Conservation (phyloP, 64 coral and sea anemone species). For the Catalaphyllia jardinei region DNA sequence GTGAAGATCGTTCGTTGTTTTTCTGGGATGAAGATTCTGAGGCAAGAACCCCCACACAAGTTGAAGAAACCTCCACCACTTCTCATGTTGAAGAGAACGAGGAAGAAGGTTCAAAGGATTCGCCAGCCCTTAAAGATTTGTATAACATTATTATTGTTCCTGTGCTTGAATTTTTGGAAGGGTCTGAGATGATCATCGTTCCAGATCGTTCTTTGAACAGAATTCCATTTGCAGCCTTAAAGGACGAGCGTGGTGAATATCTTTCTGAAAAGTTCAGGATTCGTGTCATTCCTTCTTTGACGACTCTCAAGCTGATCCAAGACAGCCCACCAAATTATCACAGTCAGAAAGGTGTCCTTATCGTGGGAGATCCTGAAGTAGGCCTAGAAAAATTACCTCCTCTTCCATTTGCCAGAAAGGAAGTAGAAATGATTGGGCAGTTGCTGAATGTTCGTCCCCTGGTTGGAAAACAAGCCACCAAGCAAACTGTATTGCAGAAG, state of each 20-base stretch:
- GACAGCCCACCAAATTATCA: not conserved
- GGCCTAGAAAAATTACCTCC: not conserved
- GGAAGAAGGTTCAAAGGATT: not conserved
- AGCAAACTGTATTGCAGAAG: not conserved
- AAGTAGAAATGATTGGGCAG: not conserved
- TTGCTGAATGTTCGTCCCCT: not conserved
- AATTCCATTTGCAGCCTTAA: not conserved
- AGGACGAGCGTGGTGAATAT: not conserved
- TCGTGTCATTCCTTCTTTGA: constrained; percentile 1
- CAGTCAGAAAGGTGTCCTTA: not conserved
- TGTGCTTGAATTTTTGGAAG: not conserved
- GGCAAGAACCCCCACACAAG: not conserved
- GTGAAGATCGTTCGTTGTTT: not conserved
- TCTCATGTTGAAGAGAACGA: not conserved
- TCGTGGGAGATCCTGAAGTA: constrained; percentile 27
- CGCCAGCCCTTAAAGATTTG: not conserved
- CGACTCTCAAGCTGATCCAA: constrained; percentile 6
- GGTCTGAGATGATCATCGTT: not conserved
- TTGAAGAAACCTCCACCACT: not conserved
- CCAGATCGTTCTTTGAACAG: not conserved
- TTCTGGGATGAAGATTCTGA: not conserved
- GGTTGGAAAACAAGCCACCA: not conserved
- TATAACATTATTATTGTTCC: not conserved
- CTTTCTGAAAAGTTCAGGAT: not conserved
- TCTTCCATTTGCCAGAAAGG: not conserved